Base-by-base conservation (phyloP, 1,140 invertebrate genomes). In the Drosophila navojoa region DNA sequence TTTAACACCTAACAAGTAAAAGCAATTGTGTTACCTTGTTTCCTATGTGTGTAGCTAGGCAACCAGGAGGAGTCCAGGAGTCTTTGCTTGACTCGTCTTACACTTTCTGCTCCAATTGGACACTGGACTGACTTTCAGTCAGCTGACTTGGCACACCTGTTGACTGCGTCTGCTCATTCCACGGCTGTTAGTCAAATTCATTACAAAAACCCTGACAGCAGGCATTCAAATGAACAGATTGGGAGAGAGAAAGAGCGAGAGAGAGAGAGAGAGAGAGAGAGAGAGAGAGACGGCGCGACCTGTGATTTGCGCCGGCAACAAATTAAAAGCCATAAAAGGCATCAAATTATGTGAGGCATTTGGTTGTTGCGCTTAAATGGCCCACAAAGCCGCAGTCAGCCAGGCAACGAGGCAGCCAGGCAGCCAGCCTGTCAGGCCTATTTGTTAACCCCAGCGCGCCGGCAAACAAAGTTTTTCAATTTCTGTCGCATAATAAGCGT, bases 401-500 rank as follows among this genome's bases (percentile, higher is more conserved):
- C 38, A 49, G 44, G 4, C 38, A 25, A 19, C 19, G 55, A 15
- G 7, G n/a, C 7, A 10, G 40, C 13, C 38, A 44, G 61, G 11
- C 10, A 15, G 54, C n/a, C 52, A 60, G 71, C 15, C 57, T 71
- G 67, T 60, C 55, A 64, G 61, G 76, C 82, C 82, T 87, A 86
- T 86, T 86, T 86, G 82, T 86, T 86, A 86, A 86, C 82, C 82
- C 82, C 84, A 87, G 72, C 84, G 76, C 69, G 84, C 72, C 70
- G 76, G 79, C 84, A 87, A 87, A 87, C 84, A 87, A 87, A 87
- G 84, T 87, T 87, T 87, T 87, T 87, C 84, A 87, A 87, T 87
- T 87, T 87, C 84, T 89, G 84, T 79, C 79, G 84, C 84, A 87
- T 87, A 87, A 87, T 87, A 89, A 84, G 82, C 68, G 79, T 59